Base-by-base conservation (phyloP, 2,113 vertebrate species). In the Anguilla japonica region DNA sequence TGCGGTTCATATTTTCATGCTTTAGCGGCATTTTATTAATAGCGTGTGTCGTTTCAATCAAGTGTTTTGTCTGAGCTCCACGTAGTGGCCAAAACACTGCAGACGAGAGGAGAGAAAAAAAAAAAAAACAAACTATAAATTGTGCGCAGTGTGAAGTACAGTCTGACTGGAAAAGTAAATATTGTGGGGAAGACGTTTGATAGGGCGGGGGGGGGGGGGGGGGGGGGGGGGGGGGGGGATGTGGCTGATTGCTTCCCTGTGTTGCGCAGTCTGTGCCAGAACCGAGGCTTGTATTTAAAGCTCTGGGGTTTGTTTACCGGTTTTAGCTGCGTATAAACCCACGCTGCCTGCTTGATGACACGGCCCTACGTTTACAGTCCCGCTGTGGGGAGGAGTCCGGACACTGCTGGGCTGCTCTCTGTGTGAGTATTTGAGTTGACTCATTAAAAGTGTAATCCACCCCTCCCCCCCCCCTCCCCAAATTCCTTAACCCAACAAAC, bases 401-500 rank as follows among this genome's bases (percentile, higher is more conserved):
- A 71, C 57, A 83, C 87, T 84, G 82, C 26, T 83, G 82, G 57
- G 84, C 80, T 87, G 83, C 86, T 89, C 81, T 85, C 63, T 86
- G 87, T 86, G 63, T n/a, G 80, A 67, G 85, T 85, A 34, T 34
- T 56, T 88, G 41, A 86, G 71, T 87, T 91, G 82, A 87, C 84
- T 86, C 89, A 83, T 92, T 88, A 90, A 84, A 87, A 86, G 87
- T 92, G 93, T 94, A 93, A 93, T 94, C 95, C 96, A 95, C 94
- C 8, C 16, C 26, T 95, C 94, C 14, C n/a, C 20, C n/a, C 95
- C 95, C 34, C 34, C 34, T 34, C 34, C 93, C 91, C 93, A 94
- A 96, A 97, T 93, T 93, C 93, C 92, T 92, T 95, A 94, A 93
- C 93, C 93, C 7, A 53, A 93, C 95, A 94, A 93, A 94, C 91